A percentile compares a stretch with the other conserved stretches of the same genome.
Evolutionary conservation across 2,797 vertebrate species (phyloP).

Genomic region (Melanotaenia nigrans): DNA sequence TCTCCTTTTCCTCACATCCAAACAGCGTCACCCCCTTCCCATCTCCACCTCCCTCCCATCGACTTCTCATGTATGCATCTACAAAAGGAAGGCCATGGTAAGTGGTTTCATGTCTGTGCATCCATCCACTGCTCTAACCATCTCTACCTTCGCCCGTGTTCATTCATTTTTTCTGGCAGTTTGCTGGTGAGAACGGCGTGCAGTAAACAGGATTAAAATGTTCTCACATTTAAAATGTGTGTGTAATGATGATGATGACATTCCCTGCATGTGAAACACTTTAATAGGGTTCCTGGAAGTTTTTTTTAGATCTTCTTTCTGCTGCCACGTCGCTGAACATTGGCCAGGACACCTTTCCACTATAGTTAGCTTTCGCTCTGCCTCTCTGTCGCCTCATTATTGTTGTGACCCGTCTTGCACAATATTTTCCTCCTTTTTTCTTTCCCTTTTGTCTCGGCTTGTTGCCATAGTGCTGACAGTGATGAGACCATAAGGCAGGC

Average conservation of each 20-base stretch:
- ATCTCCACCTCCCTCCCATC: conserved; percentile 96
- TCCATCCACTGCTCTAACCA: conserved; percentile 39
- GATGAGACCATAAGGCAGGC: conserved; percentile 11
- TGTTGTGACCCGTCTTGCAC: conserved; percentile 5
- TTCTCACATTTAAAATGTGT: not conserved
- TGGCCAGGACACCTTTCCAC: conserved; percentile 17
- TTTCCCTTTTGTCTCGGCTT: conserved; percentile 21
- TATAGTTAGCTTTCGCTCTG: conserved; percentile 1
- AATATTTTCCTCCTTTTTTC: not conserved
- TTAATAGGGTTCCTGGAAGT: conserved; percentile 4
- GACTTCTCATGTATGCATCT: conserved; percentile 99
- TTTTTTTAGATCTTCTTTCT: conserved; percentile 8
- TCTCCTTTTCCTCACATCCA: conserved; percentile 60
- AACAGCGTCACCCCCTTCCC: conserved; percentile 89
- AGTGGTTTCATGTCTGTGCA: conserved; percentile 84
- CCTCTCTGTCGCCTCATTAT: conserved; percentile 38
- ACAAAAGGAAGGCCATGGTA: conserved; percentile 95
- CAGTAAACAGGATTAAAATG: not conserved
- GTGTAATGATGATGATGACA: not conserved
- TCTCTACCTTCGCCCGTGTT: conserved; percentile 3
- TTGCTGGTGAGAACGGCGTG: not conserved
- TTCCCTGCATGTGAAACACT: conserved; percentile 34
- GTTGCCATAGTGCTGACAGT: conserved; percentile 30
- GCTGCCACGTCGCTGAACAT: conserved; percentile 17
- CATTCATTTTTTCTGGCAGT: not conserved